Percentiles rank a stretch among this genome's conserved stretches.
phyloP scores from a whole-genome alignment of 2,888 invertebrate species.

The Pseudanteris insignis region DNA sequence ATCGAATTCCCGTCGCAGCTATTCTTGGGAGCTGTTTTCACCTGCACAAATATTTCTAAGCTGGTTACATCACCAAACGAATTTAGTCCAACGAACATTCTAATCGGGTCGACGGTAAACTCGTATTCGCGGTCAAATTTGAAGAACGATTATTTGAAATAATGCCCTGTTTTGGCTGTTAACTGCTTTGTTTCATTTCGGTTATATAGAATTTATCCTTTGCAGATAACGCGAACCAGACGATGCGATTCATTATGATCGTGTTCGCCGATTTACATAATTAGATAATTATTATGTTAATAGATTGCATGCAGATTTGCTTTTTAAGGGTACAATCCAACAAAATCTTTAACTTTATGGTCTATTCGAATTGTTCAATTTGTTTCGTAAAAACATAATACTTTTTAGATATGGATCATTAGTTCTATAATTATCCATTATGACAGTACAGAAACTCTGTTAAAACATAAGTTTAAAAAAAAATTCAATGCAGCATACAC shows the following conservation, averaged over 20 bases:
- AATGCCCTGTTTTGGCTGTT: slow-evolving; percentile 18
- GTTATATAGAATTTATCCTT: slow-evolving; percentile 4
- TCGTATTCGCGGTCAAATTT: slow-evolving; percentile 5
- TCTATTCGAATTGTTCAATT: too few species aligned
- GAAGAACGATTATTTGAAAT: slow-evolving; percentile 20
- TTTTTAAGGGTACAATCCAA: too few species aligned
- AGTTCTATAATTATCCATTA: too few species aligned
- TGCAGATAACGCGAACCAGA: background rate
- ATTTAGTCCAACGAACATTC: slow-evolving; percentile 30
- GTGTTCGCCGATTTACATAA: background rate
- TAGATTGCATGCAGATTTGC: background rate
- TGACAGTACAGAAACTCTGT: too few species aligned
- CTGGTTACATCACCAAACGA: slow-evolving; percentile 35
- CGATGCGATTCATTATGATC: too few species aligned
- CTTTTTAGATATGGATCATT: too few species aligned
- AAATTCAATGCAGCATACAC: too few species aligned
- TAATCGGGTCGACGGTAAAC: slow-evolving; percentile 26
- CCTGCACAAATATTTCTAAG: slow-evolving; percentile 35
- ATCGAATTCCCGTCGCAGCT: slow-evolving; percentile 6
- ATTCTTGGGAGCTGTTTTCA: slow-evolving; percentile 33
- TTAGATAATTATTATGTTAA: slow-evolving; percentile 3
- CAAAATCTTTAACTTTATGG: too few species aligned
- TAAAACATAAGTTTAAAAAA: too few species aligned
- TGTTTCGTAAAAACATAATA: too few species aligned
- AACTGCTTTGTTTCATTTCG: slow-evolving; percentile 18